Evolutionary conservation across 1,140 invertebrate species (phyloP).

Genomic region (Cylas formicarius): DNA sequence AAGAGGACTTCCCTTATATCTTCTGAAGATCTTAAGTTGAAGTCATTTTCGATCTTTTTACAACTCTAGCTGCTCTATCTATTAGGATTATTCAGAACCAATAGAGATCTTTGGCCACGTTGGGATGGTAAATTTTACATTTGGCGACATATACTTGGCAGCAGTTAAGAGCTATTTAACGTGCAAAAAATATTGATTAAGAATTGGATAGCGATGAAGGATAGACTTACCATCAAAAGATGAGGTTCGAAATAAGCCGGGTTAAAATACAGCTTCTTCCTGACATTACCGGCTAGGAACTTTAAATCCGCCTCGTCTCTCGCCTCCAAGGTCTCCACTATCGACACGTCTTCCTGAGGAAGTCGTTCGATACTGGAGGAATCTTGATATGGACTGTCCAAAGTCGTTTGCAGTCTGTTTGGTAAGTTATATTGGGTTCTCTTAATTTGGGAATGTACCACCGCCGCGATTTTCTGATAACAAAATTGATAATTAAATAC

Average conservation of each 20-base stretch:
- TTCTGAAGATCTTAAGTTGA: too few relatives aligned
- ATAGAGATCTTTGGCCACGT: too few relatives aligned
- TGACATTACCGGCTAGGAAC: slow-evolving; percentile 53
- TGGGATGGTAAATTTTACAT: too few relatives aligned
- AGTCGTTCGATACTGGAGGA: slow-evolving; percentile 58
- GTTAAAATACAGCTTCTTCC: slow-evolving; percentile 79
- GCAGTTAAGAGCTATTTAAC: not conserved
- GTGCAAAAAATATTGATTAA: not conserved
- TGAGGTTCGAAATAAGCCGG: slow-evolving; percentile 83
- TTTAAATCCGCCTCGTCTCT: slow-evolving; percentile 52
- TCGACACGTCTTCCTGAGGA: slow-evolving; percentile 74
- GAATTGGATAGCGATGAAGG: not conserved
- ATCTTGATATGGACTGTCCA: slow-evolving; percentile 39
- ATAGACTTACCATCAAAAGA: slow-evolving; percentile 60
- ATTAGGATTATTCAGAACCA: too few relatives aligned
- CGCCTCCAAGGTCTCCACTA: slow-evolving; percentile 68
- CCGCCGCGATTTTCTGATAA: slow-evolving; percentile 57
- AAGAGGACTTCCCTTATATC: too few relatives aligned
- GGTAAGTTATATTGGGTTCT: slow-evolving; percentile 27
- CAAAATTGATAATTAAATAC: slow-evolving; percentile 2
- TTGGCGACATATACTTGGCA: too few relatives aligned
- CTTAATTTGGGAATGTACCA: slow-evolving; percentile 58
- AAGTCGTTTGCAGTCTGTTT: slow-evolving; percentile 19
- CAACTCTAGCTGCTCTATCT: too few relatives aligned
- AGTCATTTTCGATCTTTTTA: too few relatives aligned